phyloP scores from a whole-genome alignment of 2,797 vertebrate species.

The Gallinago solitaria region DNA sequence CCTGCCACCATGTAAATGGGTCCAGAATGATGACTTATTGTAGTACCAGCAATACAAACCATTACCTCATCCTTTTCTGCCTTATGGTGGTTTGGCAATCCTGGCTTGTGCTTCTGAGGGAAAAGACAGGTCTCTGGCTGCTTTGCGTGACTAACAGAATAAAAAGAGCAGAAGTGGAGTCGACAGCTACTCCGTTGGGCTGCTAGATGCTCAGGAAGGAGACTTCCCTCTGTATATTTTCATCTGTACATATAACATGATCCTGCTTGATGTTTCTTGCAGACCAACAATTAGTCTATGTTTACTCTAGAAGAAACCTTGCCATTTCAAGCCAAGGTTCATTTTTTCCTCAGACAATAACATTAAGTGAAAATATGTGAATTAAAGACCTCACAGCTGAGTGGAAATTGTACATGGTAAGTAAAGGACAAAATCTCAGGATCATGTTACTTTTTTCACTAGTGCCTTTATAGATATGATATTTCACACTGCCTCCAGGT shows the following conservation, averaged over 20 bases:
- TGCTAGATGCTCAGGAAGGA: background rate
- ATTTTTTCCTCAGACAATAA: background rate
- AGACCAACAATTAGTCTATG: background rate
- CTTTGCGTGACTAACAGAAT: background rate
- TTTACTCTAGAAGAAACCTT: background rate
- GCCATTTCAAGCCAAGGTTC: background rate
- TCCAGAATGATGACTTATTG: background rate
- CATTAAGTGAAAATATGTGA: background rate
- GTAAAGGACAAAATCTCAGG: background rate
- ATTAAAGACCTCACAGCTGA: background rate
- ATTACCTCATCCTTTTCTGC: background rate
- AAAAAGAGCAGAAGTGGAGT: background rate
- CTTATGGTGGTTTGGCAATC: background rate
- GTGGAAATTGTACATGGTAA: accelerated
- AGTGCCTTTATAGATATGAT: background rate
- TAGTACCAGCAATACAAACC: background rate
- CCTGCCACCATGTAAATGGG: background rate
- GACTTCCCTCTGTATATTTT: background rate
- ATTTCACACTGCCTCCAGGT: background rate
- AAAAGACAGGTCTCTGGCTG: background rate
- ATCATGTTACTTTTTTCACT: background rate
- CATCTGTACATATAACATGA: background rate
- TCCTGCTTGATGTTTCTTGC: background rate
- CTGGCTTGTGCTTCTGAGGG: background rate
- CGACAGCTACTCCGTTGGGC: background rate